Percentiles rank a stretch among this genome's conserved stretches.
These are phyloP conservation scores for Homarus gammarus DNA, from an alignment of 2,888 invertebrate genomes.

Conservation along the genomic window DNA sequence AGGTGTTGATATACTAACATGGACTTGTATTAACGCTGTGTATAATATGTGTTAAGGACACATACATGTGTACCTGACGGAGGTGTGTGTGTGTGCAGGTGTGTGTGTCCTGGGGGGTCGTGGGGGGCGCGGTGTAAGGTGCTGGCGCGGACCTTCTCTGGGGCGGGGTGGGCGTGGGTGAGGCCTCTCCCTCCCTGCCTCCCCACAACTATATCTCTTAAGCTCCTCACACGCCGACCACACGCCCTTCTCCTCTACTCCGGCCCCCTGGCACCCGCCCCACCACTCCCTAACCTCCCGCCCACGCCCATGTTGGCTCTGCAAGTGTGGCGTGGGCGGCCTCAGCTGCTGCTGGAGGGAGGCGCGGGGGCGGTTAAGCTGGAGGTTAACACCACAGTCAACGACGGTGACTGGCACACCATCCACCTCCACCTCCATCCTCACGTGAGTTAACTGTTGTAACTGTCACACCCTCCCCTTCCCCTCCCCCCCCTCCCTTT, in stretches of 20 bases:
- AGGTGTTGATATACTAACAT: too few species aligned
- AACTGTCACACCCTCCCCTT: background rate
- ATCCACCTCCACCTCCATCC: slow-evolving; percentile 47
- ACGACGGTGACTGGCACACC: slow-evolving; percentile 59
- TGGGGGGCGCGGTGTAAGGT: slow-evolving; percentile 65
- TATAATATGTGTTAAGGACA: too few species aligned
- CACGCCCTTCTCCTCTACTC: slow-evolving; percentile 65
- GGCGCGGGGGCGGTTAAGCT: slow-evolving; percentile 32
- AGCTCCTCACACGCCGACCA: slow-evolving; percentile 64
- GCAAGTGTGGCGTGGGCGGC: slow-evolving; percentile 49
- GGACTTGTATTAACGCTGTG: too few species aligned
- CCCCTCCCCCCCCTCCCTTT: too few species aligned
- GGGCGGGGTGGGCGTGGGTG: slow-evolving; percentile 71
- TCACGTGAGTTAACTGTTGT: slow-evolving; percentile 52
- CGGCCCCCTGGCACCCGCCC: slow-evolving; percentile 29
- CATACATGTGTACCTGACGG: background rate
- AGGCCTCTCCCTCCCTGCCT: slow-evolving; percentile 63
- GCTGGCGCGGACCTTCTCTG: slow-evolving; percentile 54
- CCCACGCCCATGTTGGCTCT: slow-evolving; percentile 58
- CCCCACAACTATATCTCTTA: slow-evolving; percentile 65
- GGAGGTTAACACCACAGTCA: slow-evolving; percentile 34
- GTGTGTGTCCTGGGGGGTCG: slow-evolving; percentile 69
- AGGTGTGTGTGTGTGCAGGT: slow-evolving; percentile 33
- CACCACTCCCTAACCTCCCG: background rate
- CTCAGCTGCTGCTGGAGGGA: slow-evolving; percentile 61